A percentile compares a stretch with the other conserved stretches of the same genome.
These are phyloP conservation scores for Scaptomyza cyrtandrae DNA, from an alignment of 2,888 invertebrate genomes.

Conservation along the genomic window DNA sequence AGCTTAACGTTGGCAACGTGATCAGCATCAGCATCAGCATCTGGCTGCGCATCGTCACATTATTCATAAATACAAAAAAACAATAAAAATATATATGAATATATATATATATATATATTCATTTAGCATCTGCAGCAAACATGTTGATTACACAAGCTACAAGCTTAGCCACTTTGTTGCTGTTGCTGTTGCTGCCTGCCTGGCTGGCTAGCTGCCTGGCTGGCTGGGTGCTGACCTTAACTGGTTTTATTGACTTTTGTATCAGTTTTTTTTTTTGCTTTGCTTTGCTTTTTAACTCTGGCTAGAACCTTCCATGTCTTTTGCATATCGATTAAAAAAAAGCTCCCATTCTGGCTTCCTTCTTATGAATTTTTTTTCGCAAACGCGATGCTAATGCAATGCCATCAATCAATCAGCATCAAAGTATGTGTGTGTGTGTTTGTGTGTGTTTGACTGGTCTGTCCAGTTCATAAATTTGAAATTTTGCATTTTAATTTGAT, in stretches of 20 bases:
- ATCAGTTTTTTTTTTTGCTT: slow-evolving; percentile 32
- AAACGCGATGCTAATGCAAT: slow-evolving; percentile 45
- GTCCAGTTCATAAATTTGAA: slow-evolving; percentile 38
- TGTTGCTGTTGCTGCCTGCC: not conserved
- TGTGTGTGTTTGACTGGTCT: slow-evolving; percentile 15
- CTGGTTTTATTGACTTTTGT: slow-evolving; percentile 79
- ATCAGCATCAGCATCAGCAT: slow-evolving; percentile 17
- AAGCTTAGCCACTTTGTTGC: slow-evolving; percentile 30
- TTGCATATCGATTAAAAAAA: slow-evolving; percentile 56
- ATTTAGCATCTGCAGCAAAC: slow-evolving; percentile 76
- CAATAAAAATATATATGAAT: too few species aligned
- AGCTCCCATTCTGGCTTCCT: slow-evolving; percentile 23
- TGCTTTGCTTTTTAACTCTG: slow-evolving; percentile 21
- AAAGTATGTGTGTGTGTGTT: slow-evolving; percentile 17
- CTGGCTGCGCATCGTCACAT: slow-evolving; percentile 59
- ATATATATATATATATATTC: slow-evolving; percentile 23
- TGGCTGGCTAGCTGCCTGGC: too few species aligned
- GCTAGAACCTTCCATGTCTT: slow-evolving; percentile 72
- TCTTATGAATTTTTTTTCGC: slow-evolving; percentile 28
- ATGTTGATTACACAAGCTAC: slow-evolving; percentile 76
- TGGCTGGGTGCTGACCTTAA: slow-evolving; percentile 67
- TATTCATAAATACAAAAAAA: slow-evolving; percentile 72
- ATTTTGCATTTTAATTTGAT: slow-evolving; percentile 69
- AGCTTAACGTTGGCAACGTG: slow-evolving; percentile 54
- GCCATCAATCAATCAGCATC: slow-evolving; percentile 47